These are phyloP conservation scores for Leucopsar rothschildi DNA, from an alignment of 2,113 vertebrate genomes.

Conservation along the genomic window DNA sequence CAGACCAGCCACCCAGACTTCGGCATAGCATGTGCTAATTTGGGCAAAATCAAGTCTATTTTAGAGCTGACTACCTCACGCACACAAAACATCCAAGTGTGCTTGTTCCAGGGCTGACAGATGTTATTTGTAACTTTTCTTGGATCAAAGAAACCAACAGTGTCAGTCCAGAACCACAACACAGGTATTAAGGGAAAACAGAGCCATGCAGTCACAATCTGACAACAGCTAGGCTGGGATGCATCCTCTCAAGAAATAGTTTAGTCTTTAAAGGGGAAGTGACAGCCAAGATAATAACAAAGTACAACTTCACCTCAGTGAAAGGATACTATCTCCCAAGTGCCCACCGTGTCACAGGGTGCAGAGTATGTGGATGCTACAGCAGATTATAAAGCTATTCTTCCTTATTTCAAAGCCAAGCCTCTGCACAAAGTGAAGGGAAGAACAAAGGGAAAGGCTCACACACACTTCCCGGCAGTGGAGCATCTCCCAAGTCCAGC, in stretches of 20 bases:
- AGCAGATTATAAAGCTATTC: neutral
- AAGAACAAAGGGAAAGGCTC: neutral
- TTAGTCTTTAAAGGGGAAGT: neutral
- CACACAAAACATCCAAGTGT: neutral
- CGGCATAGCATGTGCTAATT: neutral
- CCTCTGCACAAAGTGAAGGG: neutral
- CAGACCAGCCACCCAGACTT: neutral
- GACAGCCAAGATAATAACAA: neutral
- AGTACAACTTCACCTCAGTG: neutral
- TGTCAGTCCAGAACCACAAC: neutral
- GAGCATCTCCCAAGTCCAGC: neutral
- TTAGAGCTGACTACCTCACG: neutral
- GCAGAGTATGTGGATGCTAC: fast-evolving
- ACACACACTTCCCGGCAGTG: fast-evolving
- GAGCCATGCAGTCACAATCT: neutral
- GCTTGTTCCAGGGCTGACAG: neutral
- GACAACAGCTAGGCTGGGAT: neutral
- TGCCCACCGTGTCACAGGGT: fast-evolving
- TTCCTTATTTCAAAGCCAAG: neutral
- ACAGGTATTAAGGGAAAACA: neutral
- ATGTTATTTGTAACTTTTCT: neutral
- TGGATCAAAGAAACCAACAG: neutral
- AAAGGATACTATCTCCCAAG: neutral
- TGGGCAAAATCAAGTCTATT: neutral
- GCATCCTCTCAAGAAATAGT: neutral